These are phyloP conservation scores for Malaclemys terrapin DNA, from an alignment of 2,113 vertebrate species.

Conservation along the genomic window DNA sequence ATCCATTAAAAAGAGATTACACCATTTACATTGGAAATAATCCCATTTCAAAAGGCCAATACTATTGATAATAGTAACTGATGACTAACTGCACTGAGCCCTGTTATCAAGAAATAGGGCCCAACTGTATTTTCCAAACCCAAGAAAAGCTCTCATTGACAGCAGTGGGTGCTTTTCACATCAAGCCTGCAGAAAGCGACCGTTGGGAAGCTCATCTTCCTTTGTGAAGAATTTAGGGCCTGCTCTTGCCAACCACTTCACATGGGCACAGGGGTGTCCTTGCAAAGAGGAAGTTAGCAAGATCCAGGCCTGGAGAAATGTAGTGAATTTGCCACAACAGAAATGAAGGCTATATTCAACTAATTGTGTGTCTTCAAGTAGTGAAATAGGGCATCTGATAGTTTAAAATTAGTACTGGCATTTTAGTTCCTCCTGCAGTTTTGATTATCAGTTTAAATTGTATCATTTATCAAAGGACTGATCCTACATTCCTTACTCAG, in stretches of 20 bases:
- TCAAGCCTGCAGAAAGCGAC: background rate
- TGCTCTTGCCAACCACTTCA: background rate
- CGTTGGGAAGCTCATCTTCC: background rate
- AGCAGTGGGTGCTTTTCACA: background rate
- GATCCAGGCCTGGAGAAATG: background rate
- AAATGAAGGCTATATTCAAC: background rate
- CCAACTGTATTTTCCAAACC: rapidly evolving
- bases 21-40: conserved; percentile 38
- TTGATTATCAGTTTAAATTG: background rate
- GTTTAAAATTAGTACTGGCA: background rate
- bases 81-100: background rate
- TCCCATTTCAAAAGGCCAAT: background rate
- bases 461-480: background rate
- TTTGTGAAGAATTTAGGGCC: rapidly evolving
- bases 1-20: background rate
- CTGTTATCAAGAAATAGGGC: background rate
- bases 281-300: rapidly evolving
- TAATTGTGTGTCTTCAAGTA: background rate
- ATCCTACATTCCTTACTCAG: rapidly evolving
- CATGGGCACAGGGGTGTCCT: rapidly evolving
- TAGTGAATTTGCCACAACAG: background rate
- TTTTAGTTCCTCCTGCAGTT: background rate
- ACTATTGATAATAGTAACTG: background rate
- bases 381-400: rapidly evolving
- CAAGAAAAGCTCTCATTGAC: background rate